These are phyloP conservation scores for Solenodon paradoxus DNA, from an alignment of 2,113 vertebrate species.

Conservation along the genomic window DNA sequence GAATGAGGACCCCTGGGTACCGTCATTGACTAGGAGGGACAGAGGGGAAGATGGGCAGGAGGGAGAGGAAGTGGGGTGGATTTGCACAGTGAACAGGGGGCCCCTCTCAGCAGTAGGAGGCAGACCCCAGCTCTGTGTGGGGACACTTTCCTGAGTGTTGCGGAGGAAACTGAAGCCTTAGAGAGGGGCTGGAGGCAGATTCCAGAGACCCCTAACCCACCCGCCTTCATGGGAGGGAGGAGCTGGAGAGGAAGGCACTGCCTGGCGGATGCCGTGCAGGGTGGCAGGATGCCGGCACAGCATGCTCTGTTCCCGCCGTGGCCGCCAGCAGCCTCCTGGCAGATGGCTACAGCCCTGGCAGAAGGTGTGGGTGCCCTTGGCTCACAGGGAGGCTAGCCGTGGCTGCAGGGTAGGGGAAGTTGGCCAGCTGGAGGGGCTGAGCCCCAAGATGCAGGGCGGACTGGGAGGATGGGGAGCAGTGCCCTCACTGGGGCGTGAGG, in stretches of 20 bases:
- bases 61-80: not conserved
- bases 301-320: not conserved
- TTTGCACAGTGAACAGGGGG: not conserved
- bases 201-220: no score
- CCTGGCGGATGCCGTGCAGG: not conserved
- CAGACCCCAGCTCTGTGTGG: not conserved
- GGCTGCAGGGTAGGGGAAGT: not conserved
- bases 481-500: not conserved
- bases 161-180: not conserved
- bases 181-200: not conserved
- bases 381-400: accelerated
- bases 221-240: not conserved
- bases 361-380: not conserved
- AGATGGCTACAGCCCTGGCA: not conserved
- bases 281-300: not conserved
- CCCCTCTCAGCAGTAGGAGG: not conserved
- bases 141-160: not conserved
- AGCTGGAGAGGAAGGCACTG: not conserved
- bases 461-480: accelerated
- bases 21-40: not conserved
- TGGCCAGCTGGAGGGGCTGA: not conserved
- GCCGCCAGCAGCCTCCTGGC: not conserved
- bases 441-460: not conserved
- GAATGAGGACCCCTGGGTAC: no score
- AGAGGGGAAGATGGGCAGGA: not conserved